Conservation (phyloP, 1,140 invertebrate genomes). For the Patella vulgata region DNA sequence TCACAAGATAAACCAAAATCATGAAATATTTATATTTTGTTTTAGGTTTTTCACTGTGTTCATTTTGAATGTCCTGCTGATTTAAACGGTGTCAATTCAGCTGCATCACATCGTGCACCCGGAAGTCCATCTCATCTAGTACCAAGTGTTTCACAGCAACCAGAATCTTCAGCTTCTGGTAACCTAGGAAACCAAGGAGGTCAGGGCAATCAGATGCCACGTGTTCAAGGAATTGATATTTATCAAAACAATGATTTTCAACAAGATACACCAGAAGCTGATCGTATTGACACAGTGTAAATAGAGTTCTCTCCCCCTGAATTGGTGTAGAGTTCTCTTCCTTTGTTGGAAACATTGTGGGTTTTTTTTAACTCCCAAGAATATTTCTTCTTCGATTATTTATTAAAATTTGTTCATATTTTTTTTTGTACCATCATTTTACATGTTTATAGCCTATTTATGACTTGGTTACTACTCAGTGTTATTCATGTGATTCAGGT, state of each 20-base stretch:
- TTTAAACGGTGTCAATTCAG: conserved; percentile 8
- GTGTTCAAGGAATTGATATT: conserved; percentile 10
- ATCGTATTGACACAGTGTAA: conserved; percentile 34
- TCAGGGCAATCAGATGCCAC: conserved; percentile 13
- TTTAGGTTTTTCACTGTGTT: conserved; percentile 94
- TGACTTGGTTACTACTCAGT: no score
- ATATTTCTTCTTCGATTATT: no score
- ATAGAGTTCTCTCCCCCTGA: no score
- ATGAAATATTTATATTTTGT: not conserved
- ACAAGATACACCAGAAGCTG: conserved; percentile 49
- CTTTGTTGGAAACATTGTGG: no score
- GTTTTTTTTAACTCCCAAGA: no score
- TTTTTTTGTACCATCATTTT: no score
- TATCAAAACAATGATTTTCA: conserved; percentile 42
- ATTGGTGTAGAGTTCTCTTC: no score
- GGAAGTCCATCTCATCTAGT: not conserved
- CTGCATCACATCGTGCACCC: conserved; percentile 19
- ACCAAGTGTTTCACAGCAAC: conserved; percentile 4
- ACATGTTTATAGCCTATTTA: no score
- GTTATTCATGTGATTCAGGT: no score
- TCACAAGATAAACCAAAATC: no score
- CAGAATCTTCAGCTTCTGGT: conserved; percentile 14
- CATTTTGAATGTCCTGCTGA: conserved; percentile 91
- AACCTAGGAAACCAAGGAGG: conserved; percentile 4
- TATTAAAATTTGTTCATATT: no score